These are phyloP conservation scores for Drosophila yooni DNA, from an alignment of 2,888 invertebrate genomes.

Conservation along the genomic window DNA sequence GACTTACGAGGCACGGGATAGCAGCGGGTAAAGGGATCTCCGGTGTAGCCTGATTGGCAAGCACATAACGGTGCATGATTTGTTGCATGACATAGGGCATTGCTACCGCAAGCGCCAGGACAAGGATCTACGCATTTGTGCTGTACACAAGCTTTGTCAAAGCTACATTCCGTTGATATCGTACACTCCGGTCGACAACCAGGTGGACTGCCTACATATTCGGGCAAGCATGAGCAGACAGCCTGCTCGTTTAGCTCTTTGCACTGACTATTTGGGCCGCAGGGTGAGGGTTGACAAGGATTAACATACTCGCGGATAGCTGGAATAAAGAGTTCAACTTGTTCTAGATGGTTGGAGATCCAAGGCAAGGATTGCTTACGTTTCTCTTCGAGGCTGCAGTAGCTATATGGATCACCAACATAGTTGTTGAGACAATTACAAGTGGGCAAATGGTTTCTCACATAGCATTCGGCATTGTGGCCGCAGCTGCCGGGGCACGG, in stretches of 20 bases:
- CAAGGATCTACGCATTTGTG: slow-evolving; percentile 90
- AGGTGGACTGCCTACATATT: slow-evolving; percentile 90
- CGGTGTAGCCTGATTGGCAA: slow-evolving; percentile 88
- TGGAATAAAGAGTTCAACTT: slow-evolving; percentile 30
- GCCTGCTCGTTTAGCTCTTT: slow-evolving; percentile 88
- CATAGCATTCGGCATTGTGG: slow-evolving; percentile 90
- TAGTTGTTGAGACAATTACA: slow-evolving; percentile 90
- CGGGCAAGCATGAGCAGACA: slow-evolving; percentile 89
- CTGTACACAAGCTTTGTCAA: slow-evolving; percentile 88
- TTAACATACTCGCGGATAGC: slow-evolving; percentile 77
- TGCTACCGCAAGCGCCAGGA: slow-evolving; percentile 89
- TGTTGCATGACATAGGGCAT: slow-evolving; percentile 89
- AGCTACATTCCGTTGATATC: slow-evolving; percentile 88
- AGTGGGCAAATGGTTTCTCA: slow-evolving; percentile 89
- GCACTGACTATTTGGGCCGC: slow-evolving; percentile 93
- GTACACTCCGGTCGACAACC: slow-evolving; percentile 90
- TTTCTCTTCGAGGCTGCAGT: slow-evolving; percentile 86
- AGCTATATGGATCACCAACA: slow-evolving; percentile 91
- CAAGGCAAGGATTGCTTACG: slow-evolving; percentile 84
- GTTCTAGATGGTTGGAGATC: background rate
- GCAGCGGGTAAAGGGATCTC: slow-evolving; percentile 89
- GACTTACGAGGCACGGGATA: slow-evolving; percentile 85
- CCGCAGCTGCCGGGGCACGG: slow-evolving; percentile 93
- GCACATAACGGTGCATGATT: slow-evolving; percentile 90
- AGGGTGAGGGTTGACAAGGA: slow-evolving; percentile 87